phyloP scores from a whole-genome alignment of 2,113 vertebrate genomes.

The Cynopterus brachyotis region DNA sequence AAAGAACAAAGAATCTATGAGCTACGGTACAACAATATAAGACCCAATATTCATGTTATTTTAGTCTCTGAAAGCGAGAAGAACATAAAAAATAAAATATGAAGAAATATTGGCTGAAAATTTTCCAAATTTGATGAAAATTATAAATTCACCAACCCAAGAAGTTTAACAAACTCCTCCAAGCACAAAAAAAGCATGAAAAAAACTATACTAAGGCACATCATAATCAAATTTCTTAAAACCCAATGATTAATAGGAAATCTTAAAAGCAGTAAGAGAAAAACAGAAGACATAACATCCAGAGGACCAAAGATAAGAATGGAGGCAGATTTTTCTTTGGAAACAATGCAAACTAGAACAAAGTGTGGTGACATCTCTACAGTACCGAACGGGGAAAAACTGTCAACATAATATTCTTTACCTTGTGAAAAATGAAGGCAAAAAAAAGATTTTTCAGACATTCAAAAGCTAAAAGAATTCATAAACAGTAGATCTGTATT shows the following conservation, averaged over 20 bases:
- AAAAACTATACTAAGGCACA: neutral
- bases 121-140: conserved; percentile 28
- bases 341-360: neutral
- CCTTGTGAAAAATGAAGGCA: neutral
- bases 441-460: neutral
- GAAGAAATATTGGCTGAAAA: neutral
- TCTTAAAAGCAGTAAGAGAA: neutral
- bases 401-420: conserved; percentile 22
- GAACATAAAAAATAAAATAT: neutral
- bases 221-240: conserved; percentile 44
- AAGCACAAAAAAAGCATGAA: neutral
- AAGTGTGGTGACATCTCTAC: neutral
- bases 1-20: neutral
- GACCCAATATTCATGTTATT: neutral
- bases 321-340: neutral
- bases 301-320: neutral
- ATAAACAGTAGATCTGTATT: conserved; percentile 17
- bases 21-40: neutral
- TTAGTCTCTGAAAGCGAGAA: neutral
- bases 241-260: neutral
- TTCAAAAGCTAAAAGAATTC: conserved; percentile 39
- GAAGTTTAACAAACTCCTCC: neutral
- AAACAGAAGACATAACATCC: neutral
- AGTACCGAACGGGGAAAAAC: neutral
- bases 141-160: conserved; percentile 13